These are phyloP conservation scores for Mythimna impura DNA, from an alignment of 2,888 invertebrate genomes.

Conservation along the genomic window DNA sequence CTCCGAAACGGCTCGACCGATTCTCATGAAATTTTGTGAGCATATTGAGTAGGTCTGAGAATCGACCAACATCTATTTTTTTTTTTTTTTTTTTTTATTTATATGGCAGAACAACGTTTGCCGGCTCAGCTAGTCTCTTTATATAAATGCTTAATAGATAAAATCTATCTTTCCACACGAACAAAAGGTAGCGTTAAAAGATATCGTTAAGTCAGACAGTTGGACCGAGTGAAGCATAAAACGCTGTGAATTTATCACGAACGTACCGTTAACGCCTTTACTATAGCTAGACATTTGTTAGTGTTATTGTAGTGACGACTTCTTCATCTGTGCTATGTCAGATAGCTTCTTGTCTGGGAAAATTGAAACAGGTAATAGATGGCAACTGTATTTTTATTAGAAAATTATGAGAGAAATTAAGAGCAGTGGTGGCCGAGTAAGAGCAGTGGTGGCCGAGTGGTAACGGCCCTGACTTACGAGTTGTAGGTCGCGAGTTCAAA, in stretches of 20 bases:
- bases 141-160: neutral
- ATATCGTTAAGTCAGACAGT: constrained; percentile 16
- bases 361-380: neutral
- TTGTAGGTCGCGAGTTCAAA: no score
- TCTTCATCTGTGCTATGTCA: constrained; percentile 10
- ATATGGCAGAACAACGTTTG: no score
- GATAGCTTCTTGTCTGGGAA: constrained; percentile 5
- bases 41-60: no score
- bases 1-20: no score
- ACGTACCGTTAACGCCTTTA: constrained; percentile 14
- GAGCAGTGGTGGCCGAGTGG: no score
- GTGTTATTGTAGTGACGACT: constrained; percentile 34
- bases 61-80: no score
- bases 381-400: neutral
- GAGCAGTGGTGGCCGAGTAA: no score
- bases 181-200: constrained; percentile 31
- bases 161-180: constrained; percentile 6
- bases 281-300: constrained; percentile 7
- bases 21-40: no score
- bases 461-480: no score
- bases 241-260: constrained; percentile 11
- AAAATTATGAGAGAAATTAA: no score
- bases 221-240: neutral
- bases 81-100: no score
- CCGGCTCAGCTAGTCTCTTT: no score